Evolutionary conservation across 92 coral and sea anemone species (phyloP).

Genomic region (Heteractis magnifica): DNA sequence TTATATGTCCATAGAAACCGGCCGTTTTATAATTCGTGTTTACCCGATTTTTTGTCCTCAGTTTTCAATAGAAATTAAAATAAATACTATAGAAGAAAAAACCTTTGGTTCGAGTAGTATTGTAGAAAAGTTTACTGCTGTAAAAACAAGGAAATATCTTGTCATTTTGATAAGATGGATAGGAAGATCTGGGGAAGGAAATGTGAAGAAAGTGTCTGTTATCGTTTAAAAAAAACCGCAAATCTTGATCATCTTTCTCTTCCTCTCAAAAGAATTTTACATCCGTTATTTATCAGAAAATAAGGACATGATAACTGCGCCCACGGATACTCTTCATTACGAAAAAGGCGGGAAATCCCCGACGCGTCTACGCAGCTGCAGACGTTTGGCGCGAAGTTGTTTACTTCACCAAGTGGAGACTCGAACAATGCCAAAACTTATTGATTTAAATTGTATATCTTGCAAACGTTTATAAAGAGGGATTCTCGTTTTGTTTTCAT

Average conservation of each 20-base stretch:
- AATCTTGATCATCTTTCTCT: neutral
- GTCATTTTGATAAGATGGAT: neutral
- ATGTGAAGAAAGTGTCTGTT: neutral
- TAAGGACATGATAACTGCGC: neutral
- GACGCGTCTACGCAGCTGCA: conserved; percentile 6
- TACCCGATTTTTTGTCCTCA: no score
- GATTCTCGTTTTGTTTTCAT: neutral
- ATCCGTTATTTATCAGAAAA: neutral
- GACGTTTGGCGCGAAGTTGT: conserved; percentile 2
- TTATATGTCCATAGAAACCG: no score
- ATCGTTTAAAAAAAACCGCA: neutral
- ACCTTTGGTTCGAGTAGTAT: no score
- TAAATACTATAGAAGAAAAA: no score
- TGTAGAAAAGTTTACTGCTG: no score
- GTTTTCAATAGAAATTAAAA: no score
- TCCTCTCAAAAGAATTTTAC: neutral
- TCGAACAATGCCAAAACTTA: neutral
- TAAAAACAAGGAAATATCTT: neutral
- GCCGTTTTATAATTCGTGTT: no score
- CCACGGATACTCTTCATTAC: neutral
- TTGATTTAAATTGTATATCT: neutral
- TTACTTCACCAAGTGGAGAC: neutral
- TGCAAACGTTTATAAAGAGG: neutral
- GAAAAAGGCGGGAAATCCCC: neutral
- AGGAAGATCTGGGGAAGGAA: neutral